These are phyloP conservation scores for Meliscaeva auricollis DNA, from an alignment of 2,888 invertebrate species.

Conservation along the genomic window DNA sequence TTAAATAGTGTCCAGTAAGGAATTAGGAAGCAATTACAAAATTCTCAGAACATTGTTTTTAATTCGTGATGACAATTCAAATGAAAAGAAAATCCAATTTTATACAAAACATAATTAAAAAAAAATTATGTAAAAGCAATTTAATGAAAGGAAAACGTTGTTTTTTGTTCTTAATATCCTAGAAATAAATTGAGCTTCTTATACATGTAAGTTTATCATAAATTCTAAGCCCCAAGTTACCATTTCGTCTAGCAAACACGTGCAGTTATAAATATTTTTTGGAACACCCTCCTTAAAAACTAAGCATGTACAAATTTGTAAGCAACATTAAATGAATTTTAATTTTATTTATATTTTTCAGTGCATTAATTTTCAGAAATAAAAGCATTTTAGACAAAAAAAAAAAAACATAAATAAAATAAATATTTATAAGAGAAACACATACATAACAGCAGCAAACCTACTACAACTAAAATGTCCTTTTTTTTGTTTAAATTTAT, in stretches of 20 bases:
- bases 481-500: constrained; percentile 54
- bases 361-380: constrained; percentile 52
- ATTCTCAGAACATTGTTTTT: too few relatives aligned
- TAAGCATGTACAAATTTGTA: background rate
- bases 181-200: too few relatives aligned
- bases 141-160: too few relatives aligned
- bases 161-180: too few relatives aligned
- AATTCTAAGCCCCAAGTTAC: background rate
- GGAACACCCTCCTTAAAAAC: constrained; percentile 32
- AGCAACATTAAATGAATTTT: constrained; percentile 17
- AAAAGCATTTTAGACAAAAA: constrained; percentile 54
- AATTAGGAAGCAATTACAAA: too few relatives aligned
- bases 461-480: constrained; percentile 74
- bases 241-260: constrained; percentile 1
- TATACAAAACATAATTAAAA: too few relatives aligned
- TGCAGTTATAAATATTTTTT: constrained; percentile 5
- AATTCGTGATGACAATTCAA: too few relatives aligned
- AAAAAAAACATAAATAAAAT: constrained; percentile 37
- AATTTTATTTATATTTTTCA: background rate
- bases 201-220: too few relatives aligned
- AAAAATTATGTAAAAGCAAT: too few relatives aligned
- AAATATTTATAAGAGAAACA: constrained; percentile 60
- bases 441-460: constrained; percentile 75
- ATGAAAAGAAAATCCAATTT: too few relatives aligned
- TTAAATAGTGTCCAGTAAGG: too few relatives aligned